Conservation (phyloP, 2,797 vertebrate species). For the Tragelaphus oryx region DNA sequence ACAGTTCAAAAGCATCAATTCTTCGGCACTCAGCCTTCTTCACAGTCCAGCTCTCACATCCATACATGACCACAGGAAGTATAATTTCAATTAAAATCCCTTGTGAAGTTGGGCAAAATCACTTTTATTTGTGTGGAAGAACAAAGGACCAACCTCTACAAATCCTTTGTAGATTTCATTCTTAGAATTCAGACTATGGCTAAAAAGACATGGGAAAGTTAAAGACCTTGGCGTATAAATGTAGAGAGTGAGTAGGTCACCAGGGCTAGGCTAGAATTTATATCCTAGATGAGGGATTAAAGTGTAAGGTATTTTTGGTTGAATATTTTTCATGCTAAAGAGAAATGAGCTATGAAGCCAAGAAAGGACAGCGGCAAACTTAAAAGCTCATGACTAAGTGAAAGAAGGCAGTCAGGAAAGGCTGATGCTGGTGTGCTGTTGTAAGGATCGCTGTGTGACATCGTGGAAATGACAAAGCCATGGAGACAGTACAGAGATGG, state of each 20-base stretch:
- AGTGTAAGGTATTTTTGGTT: neutral
- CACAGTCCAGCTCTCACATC: no score
- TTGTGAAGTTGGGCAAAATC: neutral
- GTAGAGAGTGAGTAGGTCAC: neutral
- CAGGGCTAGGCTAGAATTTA: neutral
- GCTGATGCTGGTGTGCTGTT: no score
- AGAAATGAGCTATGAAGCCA: neutral
- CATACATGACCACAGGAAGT: no score
- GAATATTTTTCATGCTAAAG: neutral
- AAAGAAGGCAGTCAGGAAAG: neutral
- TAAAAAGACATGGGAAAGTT: neutral
- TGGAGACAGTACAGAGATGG: neutral
- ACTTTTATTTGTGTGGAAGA: neutral
- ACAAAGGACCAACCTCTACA: neutral
- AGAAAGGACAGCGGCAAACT: neutral
- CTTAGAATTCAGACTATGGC: neutral
- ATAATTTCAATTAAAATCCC: neutral
- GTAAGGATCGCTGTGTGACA: neutral
- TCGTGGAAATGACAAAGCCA: neutral
- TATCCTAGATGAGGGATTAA: neutral
- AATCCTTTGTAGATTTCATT: neutral
- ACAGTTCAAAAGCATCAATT: no score
- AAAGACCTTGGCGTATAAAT: neutral
- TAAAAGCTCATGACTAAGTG: neutral
- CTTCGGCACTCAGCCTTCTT: no score